Evolutionary conservation across 2,888 invertebrate genomes (phyloP).

Genomic region (Alsophila aescularia): DNA sequence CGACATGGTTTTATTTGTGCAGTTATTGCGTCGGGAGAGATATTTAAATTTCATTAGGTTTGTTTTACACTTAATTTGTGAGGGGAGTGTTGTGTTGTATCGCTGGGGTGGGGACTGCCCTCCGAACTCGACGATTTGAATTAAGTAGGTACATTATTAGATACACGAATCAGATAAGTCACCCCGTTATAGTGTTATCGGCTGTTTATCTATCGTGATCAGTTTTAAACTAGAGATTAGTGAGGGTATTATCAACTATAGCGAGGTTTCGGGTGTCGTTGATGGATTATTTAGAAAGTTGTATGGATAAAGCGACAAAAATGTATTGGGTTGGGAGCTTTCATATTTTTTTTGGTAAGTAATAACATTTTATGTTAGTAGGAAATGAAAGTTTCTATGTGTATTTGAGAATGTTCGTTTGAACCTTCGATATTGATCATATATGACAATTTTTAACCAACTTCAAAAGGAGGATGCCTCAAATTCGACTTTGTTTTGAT

Average conservation of each 20-base stretch:
- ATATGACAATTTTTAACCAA: too few relatives aligned
- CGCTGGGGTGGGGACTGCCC: constrained; percentile 74
- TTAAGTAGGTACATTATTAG: constrained; percentile 58
- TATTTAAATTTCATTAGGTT: constrained; percentile 85
- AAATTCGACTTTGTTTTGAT: too few relatives aligned
- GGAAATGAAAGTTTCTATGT: too few relatives aligned
- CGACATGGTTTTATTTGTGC: constrained; percentile 83
- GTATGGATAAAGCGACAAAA: constrained; percentile 9
- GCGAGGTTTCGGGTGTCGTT: constrained; percentile 35
- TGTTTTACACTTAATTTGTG: constrained; percentile 85
- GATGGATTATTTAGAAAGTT: constrained; percentile 20
- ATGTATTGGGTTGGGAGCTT: constrained; percentile 7
- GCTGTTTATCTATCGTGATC: constrained; percentile 52
- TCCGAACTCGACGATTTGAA: constrained; percentile 75
- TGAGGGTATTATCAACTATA: constrained; percentile 50
- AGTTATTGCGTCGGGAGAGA: constrained; percentile 81
- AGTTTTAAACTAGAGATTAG: constrained; percentile 63
- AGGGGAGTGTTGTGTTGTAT: constrained; percentile 69
- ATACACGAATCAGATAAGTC: constrained; percentile 72
- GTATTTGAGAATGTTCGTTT: too few relatives aligned
- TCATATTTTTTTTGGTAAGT: background rate
- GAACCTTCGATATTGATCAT: too few relatives aligned
- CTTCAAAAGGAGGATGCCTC: too few relatives aligned
- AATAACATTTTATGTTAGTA: too few relatives aligned
- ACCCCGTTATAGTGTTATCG: constrained; percentile 64